phyloP scores from a whole-genome alignment of 2,797 vertebrate species.

The Brachyalestes nurse region DNA sequence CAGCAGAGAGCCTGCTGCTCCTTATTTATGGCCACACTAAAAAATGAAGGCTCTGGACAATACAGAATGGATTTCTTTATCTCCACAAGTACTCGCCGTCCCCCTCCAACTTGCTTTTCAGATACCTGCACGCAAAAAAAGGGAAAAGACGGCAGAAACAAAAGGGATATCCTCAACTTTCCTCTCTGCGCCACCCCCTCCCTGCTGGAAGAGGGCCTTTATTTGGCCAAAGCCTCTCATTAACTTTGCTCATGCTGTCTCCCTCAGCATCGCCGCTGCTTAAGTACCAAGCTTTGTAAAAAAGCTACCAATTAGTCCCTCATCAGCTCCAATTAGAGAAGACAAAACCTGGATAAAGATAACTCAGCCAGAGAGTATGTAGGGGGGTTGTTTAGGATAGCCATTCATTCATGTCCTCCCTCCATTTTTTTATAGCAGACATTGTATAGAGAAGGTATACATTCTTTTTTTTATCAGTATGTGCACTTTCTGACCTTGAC shows the following conservation, averaged over 20 bases:
- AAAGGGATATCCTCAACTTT: constrained; percentile 85
- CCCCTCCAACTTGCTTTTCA: constrained; percentile 76
- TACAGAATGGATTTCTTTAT: constrained; percentile 82
- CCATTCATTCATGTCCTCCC: constrained; percentile 77
- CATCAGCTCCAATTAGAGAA: constrained; percentile 99
- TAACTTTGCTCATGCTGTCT: constrained; percentile 95
- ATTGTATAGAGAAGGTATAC: neutral
- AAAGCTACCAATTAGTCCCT: constrained; percentile 98
- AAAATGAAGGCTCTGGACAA: constrained; percentile 78
- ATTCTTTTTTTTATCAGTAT: neutral
- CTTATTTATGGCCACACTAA: constrained; percentile 83
- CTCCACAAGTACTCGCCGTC: constrained; percentile 77
- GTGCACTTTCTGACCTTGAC: neutral
- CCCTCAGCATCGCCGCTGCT: constrained; percentile 83
- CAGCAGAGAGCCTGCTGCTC: constrained; percentile 74
- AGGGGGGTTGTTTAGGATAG: constrained; percentile 66
- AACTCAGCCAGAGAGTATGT: constrained; percentile 86
- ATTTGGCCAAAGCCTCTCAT: constrained; percentile 90
- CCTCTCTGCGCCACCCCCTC: constrained; percentile 69
- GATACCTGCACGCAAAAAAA: constrained; percentile 80
- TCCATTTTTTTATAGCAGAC: constrained; percentile 46
- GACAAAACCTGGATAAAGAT: constrained; percentile 98
- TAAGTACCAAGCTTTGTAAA: constrained; percentile 88
- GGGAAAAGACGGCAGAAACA: constrained; percentile 77
- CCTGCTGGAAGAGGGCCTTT: constrained; percentile 74